Evolutionary conservation across 1,140 invertebrate species (phyloP).

Genomic region (Colletes latitarsis): DNA sequence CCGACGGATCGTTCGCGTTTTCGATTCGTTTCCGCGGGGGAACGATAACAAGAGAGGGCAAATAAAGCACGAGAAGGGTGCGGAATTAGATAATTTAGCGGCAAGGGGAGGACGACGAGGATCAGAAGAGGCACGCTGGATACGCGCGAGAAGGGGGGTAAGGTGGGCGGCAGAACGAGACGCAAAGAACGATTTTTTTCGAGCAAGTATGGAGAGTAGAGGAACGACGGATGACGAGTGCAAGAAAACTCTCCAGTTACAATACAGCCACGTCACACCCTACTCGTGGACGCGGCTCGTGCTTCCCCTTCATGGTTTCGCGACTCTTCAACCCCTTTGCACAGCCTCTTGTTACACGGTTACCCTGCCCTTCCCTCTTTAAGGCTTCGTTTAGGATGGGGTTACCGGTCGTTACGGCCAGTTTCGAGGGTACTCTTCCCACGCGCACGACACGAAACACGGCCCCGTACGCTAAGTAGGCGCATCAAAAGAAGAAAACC

Average conservation of each 20-base stretch:
- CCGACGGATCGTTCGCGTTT: background rate
- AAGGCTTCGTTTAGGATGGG: constrained; percentile 77
- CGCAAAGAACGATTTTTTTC: background rate
- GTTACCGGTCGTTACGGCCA: constrained; percentile 73
- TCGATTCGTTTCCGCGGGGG: background rate
- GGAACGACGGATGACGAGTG: constrained; percentile 57
- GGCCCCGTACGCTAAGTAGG: constrained; percentile 23
- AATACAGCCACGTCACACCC: constrained; percentile 62
- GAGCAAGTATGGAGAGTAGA: background rate
- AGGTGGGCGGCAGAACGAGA: background rate
- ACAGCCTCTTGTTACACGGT: constrained; percentile 73
- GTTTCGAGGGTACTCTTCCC: constrained; percentile 59
- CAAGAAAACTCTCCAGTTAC: constrained; percentile 67
- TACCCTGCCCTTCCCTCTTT: constrained; percentile 70
- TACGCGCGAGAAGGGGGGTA: background rate
- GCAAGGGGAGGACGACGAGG: background rate
- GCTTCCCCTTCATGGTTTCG: constrained; percentile 52
- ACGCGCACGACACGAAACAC: constrained; percentile 26
- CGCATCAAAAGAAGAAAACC: constrained; percentile 54
- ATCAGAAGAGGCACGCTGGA: background rate
- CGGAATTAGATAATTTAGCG: background rate
- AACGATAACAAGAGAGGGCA: background rate
- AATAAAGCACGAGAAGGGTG: background rate
- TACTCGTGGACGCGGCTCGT: constrained; percentile 44
- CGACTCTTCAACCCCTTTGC: constrained; percentile 67